These are phyloP conservation scores for Pelochelys cantorii DNA, from an alignment of 2,797 vertebrate species.

Conservation along the genomic window DNA sequence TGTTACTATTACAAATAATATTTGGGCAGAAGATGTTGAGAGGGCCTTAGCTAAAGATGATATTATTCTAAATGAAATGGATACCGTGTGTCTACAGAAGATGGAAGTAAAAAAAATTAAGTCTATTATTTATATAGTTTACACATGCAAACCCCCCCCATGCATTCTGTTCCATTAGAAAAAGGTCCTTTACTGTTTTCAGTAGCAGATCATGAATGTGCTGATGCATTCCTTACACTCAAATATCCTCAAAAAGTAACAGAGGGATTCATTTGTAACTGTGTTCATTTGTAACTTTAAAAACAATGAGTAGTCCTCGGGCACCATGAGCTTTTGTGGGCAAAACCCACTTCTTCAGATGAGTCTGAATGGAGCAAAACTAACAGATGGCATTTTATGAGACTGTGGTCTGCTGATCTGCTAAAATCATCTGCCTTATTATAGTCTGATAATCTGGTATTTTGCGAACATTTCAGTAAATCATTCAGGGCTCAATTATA, in stretches of 20 bases:
- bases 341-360: no score
- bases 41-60: background rate
- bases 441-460: background rate
- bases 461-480: background rate
- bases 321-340: no score
- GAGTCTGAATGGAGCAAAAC: no score
- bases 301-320: no score
- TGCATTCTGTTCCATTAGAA: background rate
- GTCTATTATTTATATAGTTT: background rate
- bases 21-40: background rate
- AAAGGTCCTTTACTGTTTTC: background rate
- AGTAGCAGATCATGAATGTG: background rate
- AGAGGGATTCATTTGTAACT: no score
- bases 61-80: background rate
- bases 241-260: background rate
- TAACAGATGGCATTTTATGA: background rate
- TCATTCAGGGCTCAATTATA: rapidly evolving
- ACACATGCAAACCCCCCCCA: background rate
- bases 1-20: background rate
- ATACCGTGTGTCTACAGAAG: background rate
- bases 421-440: background rate
- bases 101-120: background rate
- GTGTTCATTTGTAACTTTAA: no score
- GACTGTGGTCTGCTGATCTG: background rate
- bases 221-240: background rate